phyloP scores from a whole-genome alignment of 2,797 vertebrate species.

The Betta splendens region DNA sequence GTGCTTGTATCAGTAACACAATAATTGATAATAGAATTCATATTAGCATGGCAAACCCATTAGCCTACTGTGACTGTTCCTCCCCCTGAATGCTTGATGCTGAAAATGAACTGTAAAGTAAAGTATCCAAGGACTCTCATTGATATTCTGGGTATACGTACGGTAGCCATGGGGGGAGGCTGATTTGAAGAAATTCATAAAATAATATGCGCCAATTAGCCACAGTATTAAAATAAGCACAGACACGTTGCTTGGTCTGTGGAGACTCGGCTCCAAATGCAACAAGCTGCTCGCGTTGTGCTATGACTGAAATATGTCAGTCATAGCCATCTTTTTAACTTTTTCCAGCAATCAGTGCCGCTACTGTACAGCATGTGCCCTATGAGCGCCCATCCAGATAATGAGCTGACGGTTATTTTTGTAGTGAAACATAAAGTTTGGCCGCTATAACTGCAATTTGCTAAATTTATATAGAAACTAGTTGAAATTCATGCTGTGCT shows the following conservation, averaged over 20 bases:
- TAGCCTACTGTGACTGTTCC: conserved; percentile 44
- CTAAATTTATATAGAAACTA: background rate
- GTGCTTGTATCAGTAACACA: conserved; percentile 29
- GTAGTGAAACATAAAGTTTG: background rate
- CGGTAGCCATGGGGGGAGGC: conserved; percentile 3
- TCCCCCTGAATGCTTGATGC: conserved; percentile 18
- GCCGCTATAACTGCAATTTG: background rate
- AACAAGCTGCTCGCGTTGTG: no score
- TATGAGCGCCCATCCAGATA: background rate
- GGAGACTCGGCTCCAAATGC: no score
- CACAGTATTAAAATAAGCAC: no score
- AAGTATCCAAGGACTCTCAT: conserved; percentile 21
- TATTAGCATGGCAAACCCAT: conserved; percentile 70
- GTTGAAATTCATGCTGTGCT: background rate
- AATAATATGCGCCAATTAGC: conserved; percentile 5
- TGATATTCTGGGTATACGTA: conserved; percentile 33
- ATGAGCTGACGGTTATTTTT: background rate
- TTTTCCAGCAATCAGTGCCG: no score
- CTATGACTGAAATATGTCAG: conserved; percentile 10
- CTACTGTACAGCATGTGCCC: no score
- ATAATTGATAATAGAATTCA: conserved; percentile 58
- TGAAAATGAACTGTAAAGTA: conserved; percentile 46
- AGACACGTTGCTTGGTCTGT: no score
- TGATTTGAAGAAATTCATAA: conserved; percentile 24
- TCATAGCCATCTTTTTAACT: no score